These are phyloP conservation scores for Coregonus sp. DNA, from an alignment of 2,797 vertebrate genomes.

Conservation along the genomic window DNA sequence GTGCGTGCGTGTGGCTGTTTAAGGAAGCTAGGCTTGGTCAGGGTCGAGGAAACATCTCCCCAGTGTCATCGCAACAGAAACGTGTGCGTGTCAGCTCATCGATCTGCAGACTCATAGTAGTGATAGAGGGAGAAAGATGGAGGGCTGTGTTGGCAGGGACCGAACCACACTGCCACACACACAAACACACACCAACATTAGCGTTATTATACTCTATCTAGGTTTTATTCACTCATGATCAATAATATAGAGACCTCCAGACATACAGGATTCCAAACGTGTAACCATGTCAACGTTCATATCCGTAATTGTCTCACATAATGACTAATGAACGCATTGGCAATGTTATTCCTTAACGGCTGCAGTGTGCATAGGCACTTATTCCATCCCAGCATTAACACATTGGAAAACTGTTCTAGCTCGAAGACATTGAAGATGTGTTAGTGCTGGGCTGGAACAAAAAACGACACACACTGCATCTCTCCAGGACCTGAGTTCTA, in stretches of 20 bases:
- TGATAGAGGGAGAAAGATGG: constrained; percentile 18
- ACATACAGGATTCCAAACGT: not conserved
- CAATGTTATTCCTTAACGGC: too few relatives aligned
- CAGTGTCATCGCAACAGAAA: constrained; percentile 30
- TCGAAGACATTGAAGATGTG: not conserved
- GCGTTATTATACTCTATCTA: too few relatives aligned
- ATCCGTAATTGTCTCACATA: too few relatives aligned
- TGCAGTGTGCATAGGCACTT: not conserved
- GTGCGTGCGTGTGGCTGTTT: constrained; percentile 22
- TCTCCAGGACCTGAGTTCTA: not conserved
- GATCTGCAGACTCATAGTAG: constrained; percentile 37
- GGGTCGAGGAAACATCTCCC: constrained; percentile 21
- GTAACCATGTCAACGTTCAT: not conserved
- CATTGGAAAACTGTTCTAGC: not conserved
- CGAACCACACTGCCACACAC: not conserved
- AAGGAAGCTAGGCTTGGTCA: constrained; percentile 15
- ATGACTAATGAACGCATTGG: not conserved
- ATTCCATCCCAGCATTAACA: not conserved
- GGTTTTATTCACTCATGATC: not conserved
- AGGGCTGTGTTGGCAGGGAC: not conserved
- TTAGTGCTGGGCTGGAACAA: not conserved
- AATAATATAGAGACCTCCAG: constrained; percentile 7
- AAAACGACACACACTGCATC: not conserved
- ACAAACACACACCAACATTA: not conserved
- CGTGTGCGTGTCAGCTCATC: constrained; percentile 28